Evolutionary conservation across 1,140 invertebrate species (phyloP), one percentile per base, ranked within the genome.

Genomic region (Dinoponera quadriceps): DNA sequence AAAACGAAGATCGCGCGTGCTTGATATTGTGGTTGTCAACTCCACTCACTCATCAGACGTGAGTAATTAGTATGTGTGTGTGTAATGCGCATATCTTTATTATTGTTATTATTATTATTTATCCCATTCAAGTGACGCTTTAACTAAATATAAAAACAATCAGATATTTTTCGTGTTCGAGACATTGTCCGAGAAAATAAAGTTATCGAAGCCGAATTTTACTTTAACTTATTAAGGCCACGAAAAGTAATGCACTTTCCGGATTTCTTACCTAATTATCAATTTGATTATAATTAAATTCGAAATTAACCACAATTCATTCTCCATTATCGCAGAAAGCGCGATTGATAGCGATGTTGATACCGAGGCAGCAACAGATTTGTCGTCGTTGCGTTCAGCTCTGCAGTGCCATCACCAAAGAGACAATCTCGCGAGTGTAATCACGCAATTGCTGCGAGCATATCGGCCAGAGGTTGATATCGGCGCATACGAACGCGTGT

Each of bases 401-500:
- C 68, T 92, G 51, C 69, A 89, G 49, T 75, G 82, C 7, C 89
- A 83, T 89, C 92, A 90, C 27, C 86, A 91, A 20, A 89, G 87
- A 0, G 91, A 87, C 18, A 90, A 91, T 73, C 86, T 92, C 11
- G 88, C 89, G 14, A 90, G 82, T 74, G 90, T 88, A 14, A 86
- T 93, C 18, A 91, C 90, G 9, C 87, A 88, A 71, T 85, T 93
- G 29, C 62, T 93, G 18, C 88, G 89, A 27, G 90, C 91, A 69
- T 93, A 93, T 69, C 90, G 92, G 69, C 90, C 92, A 0, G 88
- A 93, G 71, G 91, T 92, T 68, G 92, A 92, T 20, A 87, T 93
- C 84, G 44, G 71, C 14, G 89, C 88, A 51, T 93, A 93, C n/a
- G 90, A 91, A 73, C 78, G 83, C 83, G 84, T 92, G 29, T 82